Conservation (phyloP, 37 sponge, comb jelly and placozoan genomes). For the Crambe crambe region DNA sequence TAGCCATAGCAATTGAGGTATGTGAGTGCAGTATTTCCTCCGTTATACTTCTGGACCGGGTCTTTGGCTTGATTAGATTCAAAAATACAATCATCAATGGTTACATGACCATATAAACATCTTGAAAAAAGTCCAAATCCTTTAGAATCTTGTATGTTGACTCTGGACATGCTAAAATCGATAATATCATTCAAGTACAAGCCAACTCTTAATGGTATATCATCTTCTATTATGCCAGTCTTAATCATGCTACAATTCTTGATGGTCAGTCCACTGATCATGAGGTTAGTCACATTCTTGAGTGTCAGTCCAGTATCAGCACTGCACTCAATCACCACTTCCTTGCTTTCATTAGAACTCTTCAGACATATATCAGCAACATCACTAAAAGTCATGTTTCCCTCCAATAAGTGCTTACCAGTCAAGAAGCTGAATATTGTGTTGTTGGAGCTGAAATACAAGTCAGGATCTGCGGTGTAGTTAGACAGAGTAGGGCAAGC, state of each 20-base stretch:
- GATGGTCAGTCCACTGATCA: neutral
- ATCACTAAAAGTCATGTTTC: neutral
- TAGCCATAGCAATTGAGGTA: too few species aligned
- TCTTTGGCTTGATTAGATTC: too few species aligned
- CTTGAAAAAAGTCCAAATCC: neutral
- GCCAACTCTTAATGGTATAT: too few species aligned
- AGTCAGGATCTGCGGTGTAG: neutral
- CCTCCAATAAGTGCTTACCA: neutral
- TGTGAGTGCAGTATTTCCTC: neutral
- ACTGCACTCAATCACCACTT: neutral
- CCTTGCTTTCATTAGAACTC: neutral
- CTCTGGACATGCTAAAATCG: neutral
- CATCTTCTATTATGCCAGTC: too few species aligned
- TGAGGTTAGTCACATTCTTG: neutral
- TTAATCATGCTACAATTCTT: neutral
- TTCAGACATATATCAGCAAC: neutral
- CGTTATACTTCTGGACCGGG: too few species aligned
- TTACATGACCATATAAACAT: neutral
- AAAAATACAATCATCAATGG: neutral
- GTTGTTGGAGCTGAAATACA: neutral
- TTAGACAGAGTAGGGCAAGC: neutral
- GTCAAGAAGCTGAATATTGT: neutral
- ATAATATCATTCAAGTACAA: neutral
- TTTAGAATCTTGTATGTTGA: neutral
- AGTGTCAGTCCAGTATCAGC: neutral